Conservation (phyloP, 2,113 vertebrate genomes). For the Pluvialis apricaria region DNA sequence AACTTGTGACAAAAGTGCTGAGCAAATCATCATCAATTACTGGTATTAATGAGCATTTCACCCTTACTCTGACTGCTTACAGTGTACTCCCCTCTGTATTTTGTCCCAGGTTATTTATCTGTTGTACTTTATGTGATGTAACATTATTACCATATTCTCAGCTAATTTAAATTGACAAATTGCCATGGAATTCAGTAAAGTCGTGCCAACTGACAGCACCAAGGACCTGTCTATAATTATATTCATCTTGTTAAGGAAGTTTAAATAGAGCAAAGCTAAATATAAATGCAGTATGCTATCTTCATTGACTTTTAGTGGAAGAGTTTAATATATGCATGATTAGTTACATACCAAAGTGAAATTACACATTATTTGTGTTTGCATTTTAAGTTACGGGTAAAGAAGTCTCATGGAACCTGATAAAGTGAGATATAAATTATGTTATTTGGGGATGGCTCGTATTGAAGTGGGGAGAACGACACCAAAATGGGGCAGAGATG, state of each 20-base stretch:
- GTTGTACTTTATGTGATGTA: background rate
- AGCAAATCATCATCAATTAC: background rate
- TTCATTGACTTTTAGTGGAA: background rate
- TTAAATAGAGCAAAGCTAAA: slow-evolving; percentile 6
- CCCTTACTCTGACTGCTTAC: background rate
- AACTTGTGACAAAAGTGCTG: background rate
- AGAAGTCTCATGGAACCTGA: background rate
- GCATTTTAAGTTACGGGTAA: background rate
- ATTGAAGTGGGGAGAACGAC: accelerated
- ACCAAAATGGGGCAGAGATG: background rate
- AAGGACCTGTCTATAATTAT: background rate
- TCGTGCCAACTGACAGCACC: background rate
- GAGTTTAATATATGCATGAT: background rate
- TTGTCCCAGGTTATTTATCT: background rate
- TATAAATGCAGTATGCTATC: background rate
- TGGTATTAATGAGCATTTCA: background rate
- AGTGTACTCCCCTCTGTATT: background rate
- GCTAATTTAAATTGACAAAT: slow-evolving; percentile 22
- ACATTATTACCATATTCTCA: background rate
- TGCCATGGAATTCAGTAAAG: slow-evolving; percentile 13
- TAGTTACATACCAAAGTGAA: background rate
- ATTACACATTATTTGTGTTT: background rate
- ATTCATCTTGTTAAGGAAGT: background rate
- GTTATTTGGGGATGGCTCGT: background rate
- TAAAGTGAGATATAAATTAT: background rate